Conservation (phyloP, 2,888 invertebrate species). For the Labia minor region DNA sequence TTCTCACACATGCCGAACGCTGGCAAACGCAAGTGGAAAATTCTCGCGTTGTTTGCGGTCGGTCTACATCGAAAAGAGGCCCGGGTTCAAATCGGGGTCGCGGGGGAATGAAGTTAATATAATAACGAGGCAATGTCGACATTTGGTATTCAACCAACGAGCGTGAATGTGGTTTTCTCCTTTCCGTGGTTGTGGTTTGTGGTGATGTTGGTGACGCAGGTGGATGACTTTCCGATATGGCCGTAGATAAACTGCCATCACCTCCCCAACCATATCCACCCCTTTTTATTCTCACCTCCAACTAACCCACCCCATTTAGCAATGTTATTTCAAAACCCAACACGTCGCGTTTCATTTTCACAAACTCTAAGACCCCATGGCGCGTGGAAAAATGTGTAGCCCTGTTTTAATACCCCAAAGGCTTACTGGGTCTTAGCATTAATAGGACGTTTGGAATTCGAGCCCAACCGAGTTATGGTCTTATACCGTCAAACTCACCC, state of each 20-base stretch:
- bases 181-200: background rate
- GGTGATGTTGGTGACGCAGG: background rate
- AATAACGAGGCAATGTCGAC: slow-evolving; percentile 6
- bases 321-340: slow-evolving; percentile 7
- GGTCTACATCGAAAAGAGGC: background rate
- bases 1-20: too few species aligned
- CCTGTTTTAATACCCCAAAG: background rate
- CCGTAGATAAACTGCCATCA: slow-evolving; percentile 5
- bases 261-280: background rate
- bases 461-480: background rate
- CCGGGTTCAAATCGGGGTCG: background rate
- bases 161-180: slow-evolving; percentile 13
- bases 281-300: background rate
- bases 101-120: background rate
- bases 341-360: slow-evolving; percentile 13
- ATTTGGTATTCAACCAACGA: slow-evolving; percentile 4
- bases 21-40: background rate
- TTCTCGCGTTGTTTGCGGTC: slow-evolving; percentile 7
- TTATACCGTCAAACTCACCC: background rate
- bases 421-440: slow-evolving; percentile 1
- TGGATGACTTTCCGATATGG: slow-evolving; percentile 7
- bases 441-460: slow-evolving; percentile 5
- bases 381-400: background rate
- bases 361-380: slow-evolving; percentile 1
- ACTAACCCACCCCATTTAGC: background rate